These are phyloP conservation scores for Knipowitschia caucasica DNA, from an alignment of 2,797 vertebrate species.

Conservation along the genomic window DNA sequence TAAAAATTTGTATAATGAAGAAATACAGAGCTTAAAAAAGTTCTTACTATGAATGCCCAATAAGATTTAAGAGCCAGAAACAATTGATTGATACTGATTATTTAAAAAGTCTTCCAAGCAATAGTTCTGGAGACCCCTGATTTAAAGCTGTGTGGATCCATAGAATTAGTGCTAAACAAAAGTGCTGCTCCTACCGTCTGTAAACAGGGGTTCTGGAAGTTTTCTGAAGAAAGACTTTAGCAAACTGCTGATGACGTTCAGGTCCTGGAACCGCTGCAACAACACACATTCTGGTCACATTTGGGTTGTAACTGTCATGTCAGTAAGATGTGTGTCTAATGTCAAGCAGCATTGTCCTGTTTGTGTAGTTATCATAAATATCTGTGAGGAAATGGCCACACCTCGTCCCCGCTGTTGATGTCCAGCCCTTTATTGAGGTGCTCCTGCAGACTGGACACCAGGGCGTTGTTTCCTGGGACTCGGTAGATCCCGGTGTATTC, in stretches of 20 bases:
- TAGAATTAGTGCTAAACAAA: too few relatives aligned
- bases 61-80: too few relatives aligned
- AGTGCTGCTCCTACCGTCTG: conserved; percentile 82
- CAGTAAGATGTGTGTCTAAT: not conserved
- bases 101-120: too few relatives aligned
- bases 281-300: not conserved
- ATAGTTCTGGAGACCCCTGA: too few relatives aligned
- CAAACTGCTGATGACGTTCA: conserved; percentile 95
- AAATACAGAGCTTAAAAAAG: too few relatives aligned
- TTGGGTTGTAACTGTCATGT: not conserved
- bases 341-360: not conserved
- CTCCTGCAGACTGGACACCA: conserved; percentile 92
- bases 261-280: conserved; percentile 89
- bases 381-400: conserved; percentile 37
- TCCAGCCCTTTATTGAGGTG: conserved; percentile 93
- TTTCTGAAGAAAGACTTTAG: conserved; percentile 95
- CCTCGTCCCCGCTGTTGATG: conserved; percentile 92
- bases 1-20: too few relatives aligned
- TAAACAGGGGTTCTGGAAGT: conserved; percentile 93
- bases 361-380: not conserved
- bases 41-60: too few relatives aligned
- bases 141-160: not conserved
- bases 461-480: conserved; percentile 93
- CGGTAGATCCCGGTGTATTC: conserved; percentile 95
- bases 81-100: too few relatives aligned